phyloP scores from a whole-genome alignment of 2,888 invertebrate species.

The Teleogryllus oceanicus region DNA sequence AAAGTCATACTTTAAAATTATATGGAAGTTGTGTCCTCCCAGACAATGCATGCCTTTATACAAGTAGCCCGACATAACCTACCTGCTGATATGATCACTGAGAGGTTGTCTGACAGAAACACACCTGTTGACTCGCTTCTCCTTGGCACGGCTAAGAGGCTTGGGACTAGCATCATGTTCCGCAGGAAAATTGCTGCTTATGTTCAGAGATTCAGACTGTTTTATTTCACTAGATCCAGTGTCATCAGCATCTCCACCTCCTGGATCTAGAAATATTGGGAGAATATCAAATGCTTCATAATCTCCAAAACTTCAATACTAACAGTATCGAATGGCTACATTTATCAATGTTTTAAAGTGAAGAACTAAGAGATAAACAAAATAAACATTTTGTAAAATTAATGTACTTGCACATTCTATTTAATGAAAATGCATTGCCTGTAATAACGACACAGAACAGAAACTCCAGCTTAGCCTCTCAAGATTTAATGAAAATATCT shows the following conservation, averaged over 20 bases:
- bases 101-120: conserved; percentile 37
- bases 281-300: too few species aligned
- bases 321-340: not conserved
- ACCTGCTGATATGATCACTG: conserved; percentile 38
- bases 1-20: too few species aligned
- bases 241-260: conserved; percentile 34
- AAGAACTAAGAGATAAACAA: too few species aligned
- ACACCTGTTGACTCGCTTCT: conserved; percentile 47
- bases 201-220: conserved; percentile 36
- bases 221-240: conserved; percentile 37
- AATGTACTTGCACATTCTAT: too few species aligned
- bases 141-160: conserved; percentile 47
- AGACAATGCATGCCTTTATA: not conserved
- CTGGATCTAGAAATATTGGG: conserved; percentile 31
- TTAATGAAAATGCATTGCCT: too few species aligned
- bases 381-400: too few species aligned
- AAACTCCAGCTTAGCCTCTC: too few species aligned
- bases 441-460: too few species aligned
- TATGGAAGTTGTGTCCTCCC: too few species aligned
- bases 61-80: conserved; percentile 18
- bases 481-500: too few species aligned
- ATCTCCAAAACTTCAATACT: not conserved
- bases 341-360: too few species aligned
- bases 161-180: conserved; percentile 50
- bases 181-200: conserved; percentile 39